phyloP scores from a whole-genome alignment of 2,888 invertebrate species.

The Heterodera filipjevi region DNA sequence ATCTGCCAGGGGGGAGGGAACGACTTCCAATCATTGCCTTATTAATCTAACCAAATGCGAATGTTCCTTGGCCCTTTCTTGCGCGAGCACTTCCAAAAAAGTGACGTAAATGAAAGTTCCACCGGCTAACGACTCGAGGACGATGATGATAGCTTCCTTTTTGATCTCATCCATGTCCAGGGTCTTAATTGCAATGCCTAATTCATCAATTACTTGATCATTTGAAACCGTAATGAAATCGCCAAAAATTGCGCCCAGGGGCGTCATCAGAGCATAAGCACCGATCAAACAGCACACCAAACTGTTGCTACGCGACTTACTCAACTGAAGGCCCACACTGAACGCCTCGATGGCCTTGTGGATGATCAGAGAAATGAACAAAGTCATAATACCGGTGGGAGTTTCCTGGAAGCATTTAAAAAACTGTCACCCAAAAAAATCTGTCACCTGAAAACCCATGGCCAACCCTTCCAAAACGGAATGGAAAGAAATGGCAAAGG shows the following conservation, averaged over 20 bases:
- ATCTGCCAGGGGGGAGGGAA: constrained; percentile 17
- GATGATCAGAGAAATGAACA: constrained; percentile 62
- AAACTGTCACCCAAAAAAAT: not conserved
- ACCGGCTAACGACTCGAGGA: constrained; percentile 57
- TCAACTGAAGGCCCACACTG: constrained; percentile 69
- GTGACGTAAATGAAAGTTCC: constrained; percentile 62
- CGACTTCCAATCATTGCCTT: not conserved
- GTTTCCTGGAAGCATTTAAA: constrained; percentile 43
- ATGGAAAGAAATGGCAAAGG: constrained; percentile 63
- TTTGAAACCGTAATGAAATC: constrained; percentile 26
- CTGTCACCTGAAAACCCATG: constrained; percentile 60
- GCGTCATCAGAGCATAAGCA: constrained; percentile 73
- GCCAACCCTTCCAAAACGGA: constrained; percentile 64
- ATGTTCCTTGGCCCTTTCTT: constrained; percentile 46
- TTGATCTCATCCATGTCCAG: constrained; percentile 44
- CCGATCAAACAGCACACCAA: constrained; percentile 46
- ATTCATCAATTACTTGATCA: too few species aligned
- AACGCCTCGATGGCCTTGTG: constrained; percentile 72
- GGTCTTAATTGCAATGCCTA: constrained; percentile 28
- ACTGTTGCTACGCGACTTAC: constrained; percentile 51
- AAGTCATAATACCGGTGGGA: constrained; percentile 53
- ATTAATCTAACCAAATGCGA: constrained; percentile 37
- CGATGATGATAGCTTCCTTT: constrained; percentile 54
- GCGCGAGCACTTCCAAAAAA: constrained; percentile 50
- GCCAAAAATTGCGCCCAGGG: constrained; percentile 66